Percentiles rank a stretch among this genome's conserved stretches.
Conservation (phyloP, 1,140 invertebrate species). For the Drosophila burlai region DNA sequence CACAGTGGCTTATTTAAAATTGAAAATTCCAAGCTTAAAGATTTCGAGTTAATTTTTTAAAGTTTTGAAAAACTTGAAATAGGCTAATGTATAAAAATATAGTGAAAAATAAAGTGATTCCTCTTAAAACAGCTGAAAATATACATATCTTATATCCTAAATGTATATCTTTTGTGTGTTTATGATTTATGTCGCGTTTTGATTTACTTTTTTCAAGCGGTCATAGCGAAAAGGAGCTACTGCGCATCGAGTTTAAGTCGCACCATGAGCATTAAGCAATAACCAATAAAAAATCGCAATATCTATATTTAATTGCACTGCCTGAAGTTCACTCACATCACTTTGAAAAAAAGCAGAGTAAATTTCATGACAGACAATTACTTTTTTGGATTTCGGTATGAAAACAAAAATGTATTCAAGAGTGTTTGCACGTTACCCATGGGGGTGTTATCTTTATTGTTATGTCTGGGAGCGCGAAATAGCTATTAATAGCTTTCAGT, state of each 20-base stretch:
- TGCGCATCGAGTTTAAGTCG: constrained; percentile 21
- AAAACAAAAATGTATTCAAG: constrained; percentile 21
- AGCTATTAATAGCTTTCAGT: constrained; percentile 40
- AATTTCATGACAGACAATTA: constrained; percentile 45
- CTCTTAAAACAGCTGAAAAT: neutral
- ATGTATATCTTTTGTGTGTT: too few relatives aligned
- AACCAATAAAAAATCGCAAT: constrained; percentile 69
- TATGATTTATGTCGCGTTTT: neutral
- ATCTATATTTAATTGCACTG: constrained; percentile 62
- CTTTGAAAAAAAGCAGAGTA: constrained; percentile 6
- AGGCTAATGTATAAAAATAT: neutral
- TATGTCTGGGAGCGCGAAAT: constrained; percentile 11
- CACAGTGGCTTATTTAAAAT: constrained; percentile 6
- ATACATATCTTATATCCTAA: too few relatives aligned
- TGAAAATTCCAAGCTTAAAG: neutral
- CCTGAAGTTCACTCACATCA: constrained; percentile 47
- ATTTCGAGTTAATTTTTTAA: neutral
- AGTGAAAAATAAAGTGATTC: neutral
- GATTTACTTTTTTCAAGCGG: neutral
- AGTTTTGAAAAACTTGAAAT: neutral
- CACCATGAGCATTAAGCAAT: constrained; percentile 71
- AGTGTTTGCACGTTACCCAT: constrained; percentile 3
- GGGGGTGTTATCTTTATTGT: constrained; percentile 33
- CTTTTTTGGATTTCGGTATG: constrained; percentile 32
- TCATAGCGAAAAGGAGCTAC: neutral